phyloP scores from a whole-genome alignment of 1,140 invertebrate genomes.

The Brachionus asplanchnoidis region DNA sequence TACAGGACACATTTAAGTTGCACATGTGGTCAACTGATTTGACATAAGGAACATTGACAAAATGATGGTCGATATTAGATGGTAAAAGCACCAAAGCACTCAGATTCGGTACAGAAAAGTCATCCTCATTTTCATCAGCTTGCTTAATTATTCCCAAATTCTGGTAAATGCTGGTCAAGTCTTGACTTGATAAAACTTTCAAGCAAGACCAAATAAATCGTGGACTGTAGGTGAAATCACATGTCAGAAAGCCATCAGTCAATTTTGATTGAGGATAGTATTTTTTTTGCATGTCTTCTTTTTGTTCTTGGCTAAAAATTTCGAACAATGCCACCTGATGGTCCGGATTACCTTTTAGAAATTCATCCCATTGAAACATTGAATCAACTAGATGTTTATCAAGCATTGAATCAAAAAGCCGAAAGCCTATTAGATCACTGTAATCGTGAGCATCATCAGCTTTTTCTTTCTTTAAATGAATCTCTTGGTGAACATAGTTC shows the following conservation, averaged over 20 bases:
- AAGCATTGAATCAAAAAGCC: not conserved
- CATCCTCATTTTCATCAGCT: not conserved
- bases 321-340: not conserved
- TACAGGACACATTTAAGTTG: slow-evolving; percentile 5
- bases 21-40: not conserved
- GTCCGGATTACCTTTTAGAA: not conserved
- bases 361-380: not conserved
- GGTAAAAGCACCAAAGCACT: not conserved
- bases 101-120: not conserved
- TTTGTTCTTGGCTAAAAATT: not conserved
- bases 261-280: not conserved
- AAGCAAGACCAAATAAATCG: not conserved
- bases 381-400: not conserved
- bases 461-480: slow-evolving; percentile 6
- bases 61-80: not conserved
- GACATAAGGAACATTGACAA: not conserved
- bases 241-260: not conserved
- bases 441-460: not conserved
- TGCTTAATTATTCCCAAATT: slow-evolving; percentile 13
- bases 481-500: slow-evolving; percentile 27
- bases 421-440: not conserved
- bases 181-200: not conserved
- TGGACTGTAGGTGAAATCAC: not conserved
- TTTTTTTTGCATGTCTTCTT: not conserved
- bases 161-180: not conserved